Evolutionary conservation across 2,113 vertebrate species (phyloP), one percentile per base, ranked within the genome.

Genomic region (Hassar affinis): DNA sequence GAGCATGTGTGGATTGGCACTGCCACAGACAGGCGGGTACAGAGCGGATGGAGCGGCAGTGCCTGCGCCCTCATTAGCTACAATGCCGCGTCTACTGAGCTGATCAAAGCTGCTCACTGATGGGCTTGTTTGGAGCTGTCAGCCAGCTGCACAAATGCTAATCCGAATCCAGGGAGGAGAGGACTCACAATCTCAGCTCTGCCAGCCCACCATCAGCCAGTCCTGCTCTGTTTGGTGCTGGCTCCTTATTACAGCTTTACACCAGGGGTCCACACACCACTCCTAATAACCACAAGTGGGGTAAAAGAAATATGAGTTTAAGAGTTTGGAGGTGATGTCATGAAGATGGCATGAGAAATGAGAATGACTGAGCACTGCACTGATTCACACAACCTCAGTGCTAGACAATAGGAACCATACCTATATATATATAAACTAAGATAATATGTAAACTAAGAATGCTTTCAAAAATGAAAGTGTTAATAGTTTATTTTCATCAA

Each of bases 91-190:
- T 75, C 64, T 66, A 52, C 78, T 74, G 78, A 76, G 38, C 78
- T 88, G 87, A 88, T 88, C 87, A 88, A 88, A 88, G 87, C 78
- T 75, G 80, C 85, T 57, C 47, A 59, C 78, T 88, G 84, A 88
- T 88, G 80, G 87, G 84, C 81, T 84, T 84, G 84, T 85, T 85
- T 81, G 84, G 84, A 81, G 84, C 81, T 88, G 87, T 85, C 87
- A 88, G 49, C 72, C 84, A 74, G 80, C 74, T 59, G 78, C 64
- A 81, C 64, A 83, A 87, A 87, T 85, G 81, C 81, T 87, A 83
- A 87, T 84, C 72, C 78, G 78, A 86, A 84, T 51, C 56, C 72
- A 78, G 49, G 11, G 81, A 85, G 81, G 47, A 84, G 78, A 84
- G 81, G 56, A 84, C 68, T 57, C 54, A 62, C 72, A 82, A 84